Conservation (phyloP, 2,888 invertebrate species). For the Agrilus cyanescens region DNA sequence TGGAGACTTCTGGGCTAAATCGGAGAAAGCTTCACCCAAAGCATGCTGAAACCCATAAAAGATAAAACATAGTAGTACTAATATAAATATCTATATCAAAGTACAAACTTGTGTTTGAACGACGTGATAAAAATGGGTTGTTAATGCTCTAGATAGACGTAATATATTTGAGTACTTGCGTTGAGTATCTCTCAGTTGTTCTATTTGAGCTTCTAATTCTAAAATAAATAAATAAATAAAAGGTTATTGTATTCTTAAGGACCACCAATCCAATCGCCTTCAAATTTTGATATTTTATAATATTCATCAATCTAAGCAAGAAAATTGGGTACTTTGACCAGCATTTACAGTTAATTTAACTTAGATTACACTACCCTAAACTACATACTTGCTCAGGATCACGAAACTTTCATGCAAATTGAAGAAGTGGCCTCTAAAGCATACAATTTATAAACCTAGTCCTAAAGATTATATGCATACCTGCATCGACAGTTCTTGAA, state of each 20-base stretch:
- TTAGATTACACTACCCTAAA: not conserved
- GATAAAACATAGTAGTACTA: not conserved
- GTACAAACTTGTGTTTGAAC: conserved; percentile 58
- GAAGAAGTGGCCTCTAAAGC: too few species aligned
- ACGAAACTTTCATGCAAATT: too few species aligned
- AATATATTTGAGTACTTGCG: conserved; percentile 82
- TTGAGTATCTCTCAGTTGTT: conserved; percentile 85
- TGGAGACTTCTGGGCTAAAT: conserved; percentile 90
- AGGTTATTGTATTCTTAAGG: too few species aligned
- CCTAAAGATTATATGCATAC: conserved; percentile 31
- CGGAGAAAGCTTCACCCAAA: conserved; percentile 87
- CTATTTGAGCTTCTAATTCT: conserved; percentile 91
- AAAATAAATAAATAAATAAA: conserved; percentile 22
- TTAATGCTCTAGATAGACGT: conserved; percentile 72
- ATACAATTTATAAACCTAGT: too few species aligned
- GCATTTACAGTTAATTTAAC: too few species aligned
- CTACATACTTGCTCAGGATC: too few species aligned
- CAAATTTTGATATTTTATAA: too few species aligned
- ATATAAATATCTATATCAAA: not conserved
- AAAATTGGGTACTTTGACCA: too few species aligned
- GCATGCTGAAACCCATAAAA: conserved; percentile 50
- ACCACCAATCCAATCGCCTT: too few species aligned
- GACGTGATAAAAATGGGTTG: conserved; percentile 80
- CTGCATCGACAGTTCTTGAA: conserved; percentile 78
- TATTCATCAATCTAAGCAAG: too few species aligned